Evolutionary conservation across 2,888 invertebrate species (phyloP).

Genomic region (Dichetophora obliterata): DNA sequence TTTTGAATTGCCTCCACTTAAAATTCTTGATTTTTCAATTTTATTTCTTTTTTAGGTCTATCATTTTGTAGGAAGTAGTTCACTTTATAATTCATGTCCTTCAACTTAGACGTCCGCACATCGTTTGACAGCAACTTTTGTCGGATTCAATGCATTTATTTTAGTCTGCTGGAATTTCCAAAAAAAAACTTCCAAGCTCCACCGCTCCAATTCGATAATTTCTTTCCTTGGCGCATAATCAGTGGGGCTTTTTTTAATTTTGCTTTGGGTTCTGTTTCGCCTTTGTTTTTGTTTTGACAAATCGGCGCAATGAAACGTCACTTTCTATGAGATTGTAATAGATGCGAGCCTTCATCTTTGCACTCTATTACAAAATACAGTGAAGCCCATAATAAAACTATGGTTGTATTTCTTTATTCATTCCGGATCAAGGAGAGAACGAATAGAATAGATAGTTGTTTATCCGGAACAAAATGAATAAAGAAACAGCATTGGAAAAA

Average conservation of each 20-base stretch:
- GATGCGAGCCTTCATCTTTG: neutral
- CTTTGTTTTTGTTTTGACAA: conserved; percentile 25
- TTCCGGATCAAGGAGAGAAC: too few relatives aligned
- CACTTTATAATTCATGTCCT: neutral
- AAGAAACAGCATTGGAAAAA: too few relatives aligned
- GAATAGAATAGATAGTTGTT: too few relatives aligned
- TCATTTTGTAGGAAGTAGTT: conserved; percentile 8
- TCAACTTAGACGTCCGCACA: conserved; percentile 9
- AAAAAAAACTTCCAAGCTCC: neutral
- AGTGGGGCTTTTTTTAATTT: conserved; percentile 4
- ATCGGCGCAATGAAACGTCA: neutral
- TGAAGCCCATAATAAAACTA: neutral
- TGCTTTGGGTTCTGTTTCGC: neutral
- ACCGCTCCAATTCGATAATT: conserved; percentile 6
- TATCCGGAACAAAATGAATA: too few relatives aligned
- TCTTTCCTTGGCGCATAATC: conserved; percentile 27
- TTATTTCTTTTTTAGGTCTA: neutral
- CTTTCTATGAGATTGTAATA: neutral
- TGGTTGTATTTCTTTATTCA: too few relatives aligned
- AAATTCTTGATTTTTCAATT: conserved; percentile 14
- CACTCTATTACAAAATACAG: neutral
- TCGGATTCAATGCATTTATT: conserved; percentile 18
- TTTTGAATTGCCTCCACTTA: neutral
- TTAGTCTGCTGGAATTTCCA: conserved; percentile 16
- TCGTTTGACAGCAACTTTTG: conserved; percentile 25